Evolutionary conservation across 35 echinoderm and acorn worm genomes (phyloP).

Genomic region (Lytechinus pictus): DNA sequence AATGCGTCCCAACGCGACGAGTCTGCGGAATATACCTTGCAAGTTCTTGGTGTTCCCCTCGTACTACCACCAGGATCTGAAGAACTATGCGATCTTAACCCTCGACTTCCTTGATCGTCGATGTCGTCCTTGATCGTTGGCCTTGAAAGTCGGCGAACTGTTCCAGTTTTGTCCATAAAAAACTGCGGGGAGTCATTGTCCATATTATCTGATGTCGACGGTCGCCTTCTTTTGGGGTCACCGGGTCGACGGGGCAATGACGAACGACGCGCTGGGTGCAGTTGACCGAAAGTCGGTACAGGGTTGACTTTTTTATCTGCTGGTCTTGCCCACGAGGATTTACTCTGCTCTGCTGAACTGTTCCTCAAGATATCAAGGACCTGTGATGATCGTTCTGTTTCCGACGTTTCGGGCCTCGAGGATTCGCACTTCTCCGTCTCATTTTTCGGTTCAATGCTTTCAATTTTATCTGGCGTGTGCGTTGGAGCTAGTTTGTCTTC

Average conservation of each 20-base stretch:
- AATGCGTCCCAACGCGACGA: background rate
- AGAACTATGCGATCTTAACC: background rate
- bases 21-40: background rate
- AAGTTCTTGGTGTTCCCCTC: background rate
- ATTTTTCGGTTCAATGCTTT: background rate
- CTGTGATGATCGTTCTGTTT: background rate
- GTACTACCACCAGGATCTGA: background rate
- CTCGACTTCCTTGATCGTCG: background rate
- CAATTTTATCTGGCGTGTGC: background rate
- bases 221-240: background rate
- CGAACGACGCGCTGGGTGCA: background rate
- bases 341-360: background rate
- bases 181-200: background rate
- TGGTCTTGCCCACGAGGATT: background rate
- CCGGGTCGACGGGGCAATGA: background rate
- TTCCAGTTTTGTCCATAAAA: background rate
- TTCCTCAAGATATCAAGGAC: background rate
- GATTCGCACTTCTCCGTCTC: background rate
- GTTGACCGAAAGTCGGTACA: slow-evolving; percentile 16
- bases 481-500: background rate
- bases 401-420: background rate
- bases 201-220: background rate
- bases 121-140: background rate
- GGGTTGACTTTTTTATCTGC: background rate
- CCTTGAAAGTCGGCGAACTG: background rate